Evolutionary conservation across 1,140 invertebrate genomes (phyloP).

Genomic region (Hypsibius dujardini): DNA sequence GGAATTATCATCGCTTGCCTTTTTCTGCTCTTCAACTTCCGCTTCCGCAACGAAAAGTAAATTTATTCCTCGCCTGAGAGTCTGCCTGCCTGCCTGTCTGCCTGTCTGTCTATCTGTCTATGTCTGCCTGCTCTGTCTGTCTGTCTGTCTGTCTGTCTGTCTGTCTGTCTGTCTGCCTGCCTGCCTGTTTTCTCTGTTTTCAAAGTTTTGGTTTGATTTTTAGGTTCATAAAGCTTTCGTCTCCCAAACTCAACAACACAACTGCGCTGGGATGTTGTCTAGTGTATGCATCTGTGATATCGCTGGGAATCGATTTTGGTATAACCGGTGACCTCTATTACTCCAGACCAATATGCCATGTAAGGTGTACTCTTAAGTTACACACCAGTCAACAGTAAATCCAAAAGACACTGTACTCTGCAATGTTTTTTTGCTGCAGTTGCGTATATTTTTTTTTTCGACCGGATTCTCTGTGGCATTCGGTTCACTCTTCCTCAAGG

Average conservation of each 20-base stretch:
- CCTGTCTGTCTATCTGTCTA: too few relatives aligned
- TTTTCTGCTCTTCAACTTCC: conserved; percentile 67
- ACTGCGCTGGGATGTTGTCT: conserved; percentile 33
- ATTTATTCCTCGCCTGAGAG: too few relatives aligned
- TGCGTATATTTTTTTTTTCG: conserved; percentile 63
- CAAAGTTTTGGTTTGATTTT: too few relatives aligned
- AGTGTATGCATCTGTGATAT: conserved; percentile 32
- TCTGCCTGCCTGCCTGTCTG: not conserved
- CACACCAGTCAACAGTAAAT: too few relatives aligned
- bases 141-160: too few relatives aligned
- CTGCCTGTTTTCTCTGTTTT: too few relatives aligned
- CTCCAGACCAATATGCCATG: conserved; percentile 64
- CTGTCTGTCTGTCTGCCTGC: too few relatives aligned
- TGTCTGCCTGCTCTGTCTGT: too few relatives aligned
- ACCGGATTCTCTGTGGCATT: conserved; percentile 68
- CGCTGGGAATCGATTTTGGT: conserved; percentile 64
- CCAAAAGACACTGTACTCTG: too few relatives aligned
- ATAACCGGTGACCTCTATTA: conserved; percentile 44
- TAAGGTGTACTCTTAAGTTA: too few relatives aligned
- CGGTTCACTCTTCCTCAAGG: conserved; percentile 76
- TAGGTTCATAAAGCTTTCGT: conserved; percentile 35
- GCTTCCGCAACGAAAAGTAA: conserved; percentile 66
- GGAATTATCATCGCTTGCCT: conserved; percentile 56
- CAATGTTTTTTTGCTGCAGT: conserved; percentile 41
- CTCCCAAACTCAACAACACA: conserved; percentile 35